Evolutionary conservation across 1,140 invertebrate genomes (phyloP).

Genomic region (Halictus rubicundus): DNA sequence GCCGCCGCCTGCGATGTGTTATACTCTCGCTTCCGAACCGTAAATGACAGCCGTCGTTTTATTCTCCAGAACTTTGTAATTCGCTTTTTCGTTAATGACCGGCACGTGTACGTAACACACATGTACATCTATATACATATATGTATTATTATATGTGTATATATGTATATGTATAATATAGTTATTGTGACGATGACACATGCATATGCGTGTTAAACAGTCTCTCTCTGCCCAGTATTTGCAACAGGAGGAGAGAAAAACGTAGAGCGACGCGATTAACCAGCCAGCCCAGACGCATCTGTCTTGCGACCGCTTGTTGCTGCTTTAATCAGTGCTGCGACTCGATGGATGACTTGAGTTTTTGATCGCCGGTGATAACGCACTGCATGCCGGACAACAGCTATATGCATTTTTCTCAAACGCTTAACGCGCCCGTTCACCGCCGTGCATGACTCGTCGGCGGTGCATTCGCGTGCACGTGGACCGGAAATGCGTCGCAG

Average conservation of each 20-base stretch:
- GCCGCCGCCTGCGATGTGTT: conserved; percentile 21
- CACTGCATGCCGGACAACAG: conserved; percentile 39
- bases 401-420: neutral
- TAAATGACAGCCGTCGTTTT: neutral
- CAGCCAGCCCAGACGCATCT: too few species aligned
- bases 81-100: neutral
- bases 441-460: conserved; percentile 10
- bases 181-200: too few species aligned
- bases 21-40: neutral
- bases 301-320: too few species aligned
- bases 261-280: too few species aligned
- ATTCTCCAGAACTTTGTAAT: neutral
- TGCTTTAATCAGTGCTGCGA: too few species aligned
- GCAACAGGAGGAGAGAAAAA: too few species aligned
- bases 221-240: too few species aligned
- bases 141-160: too few species aligned
- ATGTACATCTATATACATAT: too few species aligned
- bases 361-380: conserved; percentile 42
- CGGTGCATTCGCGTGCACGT: conserved; percentile 6
- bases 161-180: too few species aligned
- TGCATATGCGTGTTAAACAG: too few species aligned
- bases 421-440: neutral
- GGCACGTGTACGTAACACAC: too few species aligned
- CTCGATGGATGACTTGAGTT: neutral
- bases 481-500: neutral